Percentiles rank a stretch among this genome's conserved stretches.
Conservation (phyloP, 2,113 vertebrate species). For the Todiramphus saurophagus region DNA sequence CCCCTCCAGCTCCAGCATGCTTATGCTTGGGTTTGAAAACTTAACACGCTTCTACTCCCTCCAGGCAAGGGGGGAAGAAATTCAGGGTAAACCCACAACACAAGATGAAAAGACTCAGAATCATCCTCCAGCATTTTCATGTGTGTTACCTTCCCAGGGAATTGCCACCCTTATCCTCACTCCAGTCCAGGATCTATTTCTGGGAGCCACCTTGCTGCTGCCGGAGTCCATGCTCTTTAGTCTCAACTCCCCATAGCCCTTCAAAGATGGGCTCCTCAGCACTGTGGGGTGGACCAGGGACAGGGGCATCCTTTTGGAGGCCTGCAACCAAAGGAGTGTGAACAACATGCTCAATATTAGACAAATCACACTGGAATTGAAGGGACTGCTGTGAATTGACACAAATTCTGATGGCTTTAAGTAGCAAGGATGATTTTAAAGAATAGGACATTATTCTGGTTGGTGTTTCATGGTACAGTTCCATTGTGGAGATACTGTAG, state of each 20-base stretch:
- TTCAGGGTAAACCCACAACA: background rate
- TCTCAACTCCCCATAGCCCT: background rate
- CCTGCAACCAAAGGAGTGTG: background rate
- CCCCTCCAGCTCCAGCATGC: background rate
- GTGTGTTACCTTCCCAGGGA: background rate
- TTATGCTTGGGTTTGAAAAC: background rate
- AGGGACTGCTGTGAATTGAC: background rate
- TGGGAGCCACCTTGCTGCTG: background rate
- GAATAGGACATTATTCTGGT: background rate
- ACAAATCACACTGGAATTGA: background rate
- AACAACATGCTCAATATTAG: background rate
- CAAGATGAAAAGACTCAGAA: background rate
- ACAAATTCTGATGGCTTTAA: background rate
- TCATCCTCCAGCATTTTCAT: background rate
- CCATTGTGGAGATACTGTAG: background rate
- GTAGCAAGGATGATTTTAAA: background rate
- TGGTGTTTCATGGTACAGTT: background rate
- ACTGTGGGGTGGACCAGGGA: background rate
- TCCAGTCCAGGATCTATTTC: background rate
- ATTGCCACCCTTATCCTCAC: background rate
- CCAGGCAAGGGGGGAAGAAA: background rate
- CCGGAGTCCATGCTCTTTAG: background rate
- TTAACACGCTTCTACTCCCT: background rate
- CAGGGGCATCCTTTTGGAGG: background rate
- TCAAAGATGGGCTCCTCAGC: background rate